Base-by-base conservation (phyloP, 1,140 invertebrate species). In the Ceratitis capitata region DNA sequence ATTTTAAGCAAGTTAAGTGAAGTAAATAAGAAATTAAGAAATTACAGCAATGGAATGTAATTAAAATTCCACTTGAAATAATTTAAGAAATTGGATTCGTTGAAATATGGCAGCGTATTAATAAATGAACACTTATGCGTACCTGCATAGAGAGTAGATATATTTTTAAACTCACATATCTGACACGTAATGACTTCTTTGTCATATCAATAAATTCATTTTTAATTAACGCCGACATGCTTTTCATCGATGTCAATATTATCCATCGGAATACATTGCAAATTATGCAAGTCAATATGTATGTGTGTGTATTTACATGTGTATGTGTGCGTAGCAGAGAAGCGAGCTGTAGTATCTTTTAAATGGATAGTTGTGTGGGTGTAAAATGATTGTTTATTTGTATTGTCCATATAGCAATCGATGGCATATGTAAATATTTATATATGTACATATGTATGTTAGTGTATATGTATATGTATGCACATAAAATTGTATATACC, bases 131-230 rank as follows among this genome's bases (percentile, higher is more conserved):
- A n/a, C n/a, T n/a, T n/a, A n/a, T n/a, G n/a, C n/a, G n/a, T n/a
- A n/a, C n/a, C n/a, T n/a, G n/a, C n/a, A n/a, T n/a, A n/a, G n/a
- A n/a, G n/a, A n/a, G n/a, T n/a, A n/a, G n/a, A n/a, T n/a, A n/a
- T n/a, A n/a, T n/a, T n/a, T n/a, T n/a, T n/a, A n/a, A n/a, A n/a
- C n/a, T n/a, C n/a, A n/a, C n/a, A 32, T 69, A 26, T 69, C 29
- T 69, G 64, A 69, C 32, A 39, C 39, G 35, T 6, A n/a, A 69
- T 42, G 32, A n/a, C 64, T 69, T 42, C 64, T 69, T 39, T 39
- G 64, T 69, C 64, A 39, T 39, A 69, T 19, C 64, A 69, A 69
- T 69, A 69, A 42, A 42, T 69, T 69, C n/a, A 69, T 69, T 69
- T 69, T 69, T 69, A 69, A 69, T 69, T 69, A 69, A 69, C 64